A percentile compares a stretch with the other conserved stretches of the same genome.
These are phyloP conservation scores for Phoxinus phoxinus DNA, from an alignment of 2,113 vertebrate species.

Conservation along the genomic window DNA sequence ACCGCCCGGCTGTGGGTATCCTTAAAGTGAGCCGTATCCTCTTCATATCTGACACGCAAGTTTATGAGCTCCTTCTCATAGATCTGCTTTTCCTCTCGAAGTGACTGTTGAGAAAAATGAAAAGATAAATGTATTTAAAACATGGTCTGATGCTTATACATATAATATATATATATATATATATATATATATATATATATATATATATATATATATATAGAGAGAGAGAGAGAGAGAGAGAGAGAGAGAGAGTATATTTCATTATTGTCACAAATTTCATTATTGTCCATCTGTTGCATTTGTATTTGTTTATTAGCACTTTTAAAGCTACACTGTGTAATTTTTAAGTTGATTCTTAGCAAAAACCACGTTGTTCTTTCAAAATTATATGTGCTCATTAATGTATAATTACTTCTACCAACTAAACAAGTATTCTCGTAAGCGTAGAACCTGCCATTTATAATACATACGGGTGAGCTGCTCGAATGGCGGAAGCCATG, in stretches of 20 bases:
- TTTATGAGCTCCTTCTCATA: constrained; percentile 90
- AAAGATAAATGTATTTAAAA: background rate
- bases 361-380: too few species aligned
- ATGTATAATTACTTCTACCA: too few species aligned
- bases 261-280: background rate
- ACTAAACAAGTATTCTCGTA: too few species aligned
- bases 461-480: too few species aligned
- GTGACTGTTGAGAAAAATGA: constrained; percentile 74
- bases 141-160: background rate
- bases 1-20: constrained; percentile 89
- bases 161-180: background rate
- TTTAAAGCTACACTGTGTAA: too few species aligned
- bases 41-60: constrained; percentile 84
- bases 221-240: too few species aligned
- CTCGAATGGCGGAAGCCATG: too few species aligned
- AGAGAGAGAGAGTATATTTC: too few species aligned
- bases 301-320: background rate
- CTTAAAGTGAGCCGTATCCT: constrained; percentile 86
- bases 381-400: too few species aligned
- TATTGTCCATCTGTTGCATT: background rate
- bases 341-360: too few species aligned
- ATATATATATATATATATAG: background rate
- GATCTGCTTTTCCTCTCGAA: constrained; percentile 87
- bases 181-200: background rate
- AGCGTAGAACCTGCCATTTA: too few species aligned